A percentile compares a stretch with the other conserved stretches of the same genome.
Conservation (phyloP, 2,888 invertebrate genomes). For the Epiperipatus broadwayi region DNA sequence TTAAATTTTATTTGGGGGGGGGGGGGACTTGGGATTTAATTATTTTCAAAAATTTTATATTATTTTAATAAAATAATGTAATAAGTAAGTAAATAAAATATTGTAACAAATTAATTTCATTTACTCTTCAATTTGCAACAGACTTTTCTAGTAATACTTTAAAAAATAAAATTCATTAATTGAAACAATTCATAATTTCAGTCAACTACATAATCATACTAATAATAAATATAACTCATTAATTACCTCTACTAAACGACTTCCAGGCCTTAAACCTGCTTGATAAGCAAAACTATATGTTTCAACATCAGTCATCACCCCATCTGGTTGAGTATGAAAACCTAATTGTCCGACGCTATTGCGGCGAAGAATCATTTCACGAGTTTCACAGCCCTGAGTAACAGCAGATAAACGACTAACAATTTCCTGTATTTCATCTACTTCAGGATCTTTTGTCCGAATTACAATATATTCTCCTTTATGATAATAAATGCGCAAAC, state of each 20-base stretch:
- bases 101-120: too few species aligned
- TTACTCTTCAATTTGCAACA: too few species aligned
- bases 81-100: too few species aligned
- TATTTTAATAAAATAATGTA: too few species aligned
- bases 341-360: slow-evolving; percentile 67
- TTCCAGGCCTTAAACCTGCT: slow-evolving; percentile 72
- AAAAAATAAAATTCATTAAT: too few species aligned
- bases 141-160: too few species aligned
- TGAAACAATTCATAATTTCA: too few species aligned
- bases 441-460: slow-evolving; percentile 44
- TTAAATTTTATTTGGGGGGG: too few species aligned
- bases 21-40: too few species aligned
- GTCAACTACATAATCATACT: too few species aligned
- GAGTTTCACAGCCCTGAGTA: slow-evolving; percentile 43
- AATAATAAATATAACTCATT: too few species aligned
- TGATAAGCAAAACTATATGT: slow-evolving; percentile 35
- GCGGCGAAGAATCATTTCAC: slow-evolving; percentile 58
- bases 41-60: too few species aligned
- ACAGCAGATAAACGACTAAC: slow-evolving; percentile 58
- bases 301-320: slow-evolving; percentile 67
- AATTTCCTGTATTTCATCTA: slow-evolving; percentile 49
- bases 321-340: slow-evolving; percentile 56
- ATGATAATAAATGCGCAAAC: slow-evolving; percentile 62
- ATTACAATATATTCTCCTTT: slow-evolving; percentile 78
- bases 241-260: slow-evolving; percentile 56